These are phyloP conservation scores for Manis pentadactyla DNA, from an alignment of 2,797 vertebrate species.

Conservation along the genomic window DNA sequence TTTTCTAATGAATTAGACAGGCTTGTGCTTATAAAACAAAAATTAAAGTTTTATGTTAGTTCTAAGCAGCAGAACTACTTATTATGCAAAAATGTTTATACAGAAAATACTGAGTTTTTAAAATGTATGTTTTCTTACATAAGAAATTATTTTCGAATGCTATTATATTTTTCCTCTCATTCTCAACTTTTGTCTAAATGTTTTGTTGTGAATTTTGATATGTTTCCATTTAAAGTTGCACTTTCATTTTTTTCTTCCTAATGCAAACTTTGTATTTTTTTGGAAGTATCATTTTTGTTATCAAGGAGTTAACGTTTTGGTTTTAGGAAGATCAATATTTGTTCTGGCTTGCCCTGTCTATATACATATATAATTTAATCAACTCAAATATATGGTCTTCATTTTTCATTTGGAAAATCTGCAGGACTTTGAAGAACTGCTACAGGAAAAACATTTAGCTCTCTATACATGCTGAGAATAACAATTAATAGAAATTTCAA, in stretches of 20 bases:
- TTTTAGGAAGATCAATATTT: constrained; percentile 58
- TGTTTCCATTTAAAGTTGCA: not conserved
- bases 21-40: not conserved
- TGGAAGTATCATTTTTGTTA: not conserved
- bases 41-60: not conserved
- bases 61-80: not conserved
- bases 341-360: not conserved
- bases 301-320: not conserved
- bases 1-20: not conserved
- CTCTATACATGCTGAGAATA: constrained; percentile 29
- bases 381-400: constrained; percentile 41
- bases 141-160: constrained; percentile 3
- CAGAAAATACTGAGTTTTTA: not conserved
- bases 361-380: constrained; percentile 29
- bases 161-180: not conserved
- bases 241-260: not conserved
- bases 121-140: not conserved
- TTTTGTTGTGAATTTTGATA: not conserved
- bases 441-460: constrained; percentile 26
- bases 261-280: not conserved
- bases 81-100: not conserved
- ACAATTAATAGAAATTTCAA: constrained; percentile 58
- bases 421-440: constrained; percentile 21
- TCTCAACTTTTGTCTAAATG: not conserved
- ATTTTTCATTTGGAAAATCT: constrained; percentile 66